Evolutionary conservation across 1,140 invertebrate genomes (phyloP).

Genomic region (Nautilus pompilius): DNA sequence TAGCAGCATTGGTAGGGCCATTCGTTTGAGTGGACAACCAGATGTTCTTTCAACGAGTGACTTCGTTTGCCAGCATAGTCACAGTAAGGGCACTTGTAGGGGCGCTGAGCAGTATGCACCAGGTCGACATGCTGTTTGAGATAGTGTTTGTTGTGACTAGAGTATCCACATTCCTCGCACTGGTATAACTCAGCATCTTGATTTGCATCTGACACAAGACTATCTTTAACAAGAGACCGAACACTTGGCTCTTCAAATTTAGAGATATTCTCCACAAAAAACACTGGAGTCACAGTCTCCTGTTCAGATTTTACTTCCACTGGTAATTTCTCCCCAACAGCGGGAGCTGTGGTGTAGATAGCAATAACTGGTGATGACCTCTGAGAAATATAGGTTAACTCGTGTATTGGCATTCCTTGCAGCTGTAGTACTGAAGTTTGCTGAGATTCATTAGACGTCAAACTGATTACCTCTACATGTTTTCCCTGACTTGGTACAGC

Average conservation of each 20-base stretch:
- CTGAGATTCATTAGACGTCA: no score
- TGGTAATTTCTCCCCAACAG: no score
- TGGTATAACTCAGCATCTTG: conserved; percentile 13
- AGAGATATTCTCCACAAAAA: background rate
- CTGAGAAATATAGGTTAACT: no score
- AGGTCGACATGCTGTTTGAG: conserved; percentile 52
- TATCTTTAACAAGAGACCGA: background rate
- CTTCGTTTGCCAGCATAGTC: conserved; percentile 54
- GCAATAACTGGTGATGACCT: no score
- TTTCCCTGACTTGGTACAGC: no score
- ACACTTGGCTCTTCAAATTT: no score
- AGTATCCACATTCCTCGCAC: conserved; percentile 45
- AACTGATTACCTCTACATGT: no score
- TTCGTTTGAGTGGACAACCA: conserved; percentile 50
- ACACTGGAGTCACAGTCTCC: no score
- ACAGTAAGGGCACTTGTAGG: conserved; percentile 52
- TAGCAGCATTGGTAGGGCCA: conserved; percentile 46
- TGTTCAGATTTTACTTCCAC: conserved; percentile 5
- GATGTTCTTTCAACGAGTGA: conserved; percentile 48
- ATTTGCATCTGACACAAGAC: conserved; percentile 6
- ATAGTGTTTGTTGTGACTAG: conserved; percentile 50
- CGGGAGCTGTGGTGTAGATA: no score
- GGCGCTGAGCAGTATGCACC: conserved; percentile 46
- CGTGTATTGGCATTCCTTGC: no score
- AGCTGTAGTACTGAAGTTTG: no score